These are phyloP conservation scores for Stictonetta naevosa DNA, from an alignment of 2,113 vertebrate genomes.

Conservation along the genomic window DNA sequence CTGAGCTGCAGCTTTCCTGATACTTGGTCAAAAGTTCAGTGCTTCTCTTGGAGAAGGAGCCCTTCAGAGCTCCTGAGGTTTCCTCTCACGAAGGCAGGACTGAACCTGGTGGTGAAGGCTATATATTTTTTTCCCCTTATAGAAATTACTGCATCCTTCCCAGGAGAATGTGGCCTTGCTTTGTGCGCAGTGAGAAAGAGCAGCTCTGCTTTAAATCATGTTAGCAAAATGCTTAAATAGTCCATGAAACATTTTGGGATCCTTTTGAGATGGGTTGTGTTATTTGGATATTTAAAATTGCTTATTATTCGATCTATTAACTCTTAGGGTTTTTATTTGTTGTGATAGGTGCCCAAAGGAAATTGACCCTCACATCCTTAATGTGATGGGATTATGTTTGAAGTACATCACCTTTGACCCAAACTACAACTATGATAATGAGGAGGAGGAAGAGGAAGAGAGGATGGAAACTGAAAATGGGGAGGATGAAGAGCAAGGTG, in stretches of 20 bases:
- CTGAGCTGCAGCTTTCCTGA: neutral
- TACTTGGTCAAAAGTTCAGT: neutral
- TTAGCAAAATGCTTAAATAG: neutral
- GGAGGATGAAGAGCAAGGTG: constrained; percentile 88
- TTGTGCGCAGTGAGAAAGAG: neutral
- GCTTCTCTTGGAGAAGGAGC: neutral
- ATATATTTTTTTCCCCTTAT: neutral
- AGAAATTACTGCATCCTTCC: neutral
- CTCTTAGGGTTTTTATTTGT: neutral
- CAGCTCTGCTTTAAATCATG: neutral
- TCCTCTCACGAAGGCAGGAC: neutral
- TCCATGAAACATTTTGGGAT: neutral
- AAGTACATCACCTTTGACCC: constrained; percentile 93
- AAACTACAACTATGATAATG: constrained; percentile 91
- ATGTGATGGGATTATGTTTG: constrained; percentile 87
- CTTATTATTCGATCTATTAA: neutral
- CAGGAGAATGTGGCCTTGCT: neutral
- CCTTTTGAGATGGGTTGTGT: neutral
- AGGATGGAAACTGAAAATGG: constrained; percentile 89
- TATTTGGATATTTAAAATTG: neutral
- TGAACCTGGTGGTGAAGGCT: neutral
- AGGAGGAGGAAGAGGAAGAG: constrained; percentile 84
- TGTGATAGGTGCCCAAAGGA: constrained; percentile 89
- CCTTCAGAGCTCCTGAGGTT: neutral
- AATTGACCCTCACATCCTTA: constrained; percentile 86